Conservation (phyloP, 2,888 invertebrate species). For the Gasteruption jaculator region DNA sequence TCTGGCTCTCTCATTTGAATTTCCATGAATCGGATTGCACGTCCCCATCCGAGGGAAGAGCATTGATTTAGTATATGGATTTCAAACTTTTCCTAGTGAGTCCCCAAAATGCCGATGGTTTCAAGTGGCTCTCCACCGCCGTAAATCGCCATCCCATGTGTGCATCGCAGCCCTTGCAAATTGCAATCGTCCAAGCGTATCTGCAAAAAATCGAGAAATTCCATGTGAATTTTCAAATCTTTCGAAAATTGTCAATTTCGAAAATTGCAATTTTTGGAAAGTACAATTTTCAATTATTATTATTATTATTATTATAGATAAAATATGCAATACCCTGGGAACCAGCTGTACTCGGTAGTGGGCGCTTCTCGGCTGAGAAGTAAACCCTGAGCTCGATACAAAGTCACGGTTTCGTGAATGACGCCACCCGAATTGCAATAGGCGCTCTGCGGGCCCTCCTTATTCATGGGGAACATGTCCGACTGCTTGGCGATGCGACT, state of each 20-base stretch:
- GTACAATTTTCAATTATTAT: conserved; percentile 7
- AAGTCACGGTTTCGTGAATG: conserved; percentile 77
- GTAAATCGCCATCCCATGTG: conserved; percentile 82
- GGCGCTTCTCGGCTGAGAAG: conserved; percentile 55
- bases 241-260: too few species aligned
- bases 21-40: too few species aligned
- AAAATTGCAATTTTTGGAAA: too few species aligned
- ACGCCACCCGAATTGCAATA: conserved; percentile 77
- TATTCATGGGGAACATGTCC: conserved; percentile 76
- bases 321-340: conserved; percentile 72
- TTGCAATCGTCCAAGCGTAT: conserved; percentile 76
- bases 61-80: too few species aligned
- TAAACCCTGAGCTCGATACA: conserved; percentile 56
- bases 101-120: conserved; percentile 69
- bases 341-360: conserved; percentile 77
- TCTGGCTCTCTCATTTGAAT: too few species aligned
- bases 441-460: conserved; percentile 73
- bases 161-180: conserved; percentile 62
- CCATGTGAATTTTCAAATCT: too few species aligned
- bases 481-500: conserved; percentile 59
- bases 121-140: conserved; percentile 58
- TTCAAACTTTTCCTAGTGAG: conserved; percentile 58
- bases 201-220: too few species aligned
- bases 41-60: too few species aligned
- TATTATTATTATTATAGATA: conserved; percentile 5